These are phyloP conservation scores for Balanococcus diminutus DNA, from an alignment of 2,888 invertebrate species.

Conservation along the genomic window DNA sequence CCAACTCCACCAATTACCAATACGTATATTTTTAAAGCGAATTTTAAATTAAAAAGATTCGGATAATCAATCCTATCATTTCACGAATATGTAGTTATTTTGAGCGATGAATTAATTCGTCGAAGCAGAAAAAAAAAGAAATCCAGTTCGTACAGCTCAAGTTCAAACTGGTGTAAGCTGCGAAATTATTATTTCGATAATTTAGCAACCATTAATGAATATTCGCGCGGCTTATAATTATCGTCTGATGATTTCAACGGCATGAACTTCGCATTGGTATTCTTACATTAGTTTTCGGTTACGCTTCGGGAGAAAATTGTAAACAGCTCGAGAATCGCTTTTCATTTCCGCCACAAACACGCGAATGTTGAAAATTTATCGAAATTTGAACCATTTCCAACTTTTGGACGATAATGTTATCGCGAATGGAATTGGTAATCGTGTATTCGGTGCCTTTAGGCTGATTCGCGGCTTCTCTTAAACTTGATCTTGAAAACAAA, in stretches of 20 bases:
- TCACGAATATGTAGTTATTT: neutral
- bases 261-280: neutral
- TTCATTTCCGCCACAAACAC: neutral
- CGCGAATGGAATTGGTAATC: neutral
- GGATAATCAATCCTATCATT: neutral
- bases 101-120: neutral
- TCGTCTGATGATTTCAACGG: neutral
- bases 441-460: neutral
- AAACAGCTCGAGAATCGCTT: neutral
- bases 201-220: conserved; percentile 9
- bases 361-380: neutral
- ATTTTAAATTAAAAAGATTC: neutral
- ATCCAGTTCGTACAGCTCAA: neutral
- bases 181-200: neutral
- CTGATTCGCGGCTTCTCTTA: neutral
- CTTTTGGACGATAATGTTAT: neutral
- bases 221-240: neutral
- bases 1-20: neutral
- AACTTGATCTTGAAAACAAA: too few species aligned
- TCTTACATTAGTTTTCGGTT: neutral
- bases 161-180: neutral
- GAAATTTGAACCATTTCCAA: neutral
- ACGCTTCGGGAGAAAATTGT: neutral
- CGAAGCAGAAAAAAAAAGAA: neutral
- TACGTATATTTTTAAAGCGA: neutral